A percentile compares a stretch with the other conserved stretches of the same genome.
These are phyloP conservation scores for Eolophus roseicapilla DNA, from an alignment of 2,113 vertebrate species.

Conservation along the genomic window DNA sequence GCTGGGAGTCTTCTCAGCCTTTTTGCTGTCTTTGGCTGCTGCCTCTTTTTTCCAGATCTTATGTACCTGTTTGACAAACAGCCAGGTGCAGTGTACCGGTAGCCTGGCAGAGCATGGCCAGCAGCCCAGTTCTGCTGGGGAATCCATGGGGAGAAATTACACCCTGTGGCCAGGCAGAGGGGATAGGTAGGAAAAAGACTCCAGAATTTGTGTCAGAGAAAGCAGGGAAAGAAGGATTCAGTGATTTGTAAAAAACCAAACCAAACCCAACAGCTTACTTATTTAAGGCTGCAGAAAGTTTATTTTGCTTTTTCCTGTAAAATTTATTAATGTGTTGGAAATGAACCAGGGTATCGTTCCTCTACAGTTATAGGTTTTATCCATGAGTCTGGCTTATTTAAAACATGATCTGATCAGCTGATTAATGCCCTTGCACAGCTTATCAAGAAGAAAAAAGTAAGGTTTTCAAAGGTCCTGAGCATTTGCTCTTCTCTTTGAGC, in stretches of 20 bases:
- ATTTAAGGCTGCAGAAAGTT: background rate
- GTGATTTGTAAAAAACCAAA: background rate
- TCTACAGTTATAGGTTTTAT: background rate
- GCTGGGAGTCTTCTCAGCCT: background rate
- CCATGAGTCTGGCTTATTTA: background rate
- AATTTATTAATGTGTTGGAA: background rate
- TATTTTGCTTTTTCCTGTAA: background rate
- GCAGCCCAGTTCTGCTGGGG: background rate
- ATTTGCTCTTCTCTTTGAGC: background rate
- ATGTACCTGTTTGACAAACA: background rate
- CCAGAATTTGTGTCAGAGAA: background rate
- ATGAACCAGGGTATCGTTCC: background rate
- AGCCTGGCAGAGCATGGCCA: background rate
- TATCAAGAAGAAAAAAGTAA: background rate
- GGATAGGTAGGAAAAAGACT: background rate
- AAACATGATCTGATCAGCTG: background rate
- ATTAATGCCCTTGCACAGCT: background rate
- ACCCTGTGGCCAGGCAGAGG: fast-evolving
- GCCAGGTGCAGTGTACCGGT: background rate
- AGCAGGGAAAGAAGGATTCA: background rate
- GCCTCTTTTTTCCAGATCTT: background rate
- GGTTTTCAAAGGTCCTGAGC: background rate
- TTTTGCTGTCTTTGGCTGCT: background rate
- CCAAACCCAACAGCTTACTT: background rate
- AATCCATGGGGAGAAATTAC: background rate